A percentile compares a stretch with the other conserved stretches of the same genome.
phyloP scores from a whole-genome alignment of 2,888 invertebrate genomes.

The Sphaeridia pumilis region DNA sequence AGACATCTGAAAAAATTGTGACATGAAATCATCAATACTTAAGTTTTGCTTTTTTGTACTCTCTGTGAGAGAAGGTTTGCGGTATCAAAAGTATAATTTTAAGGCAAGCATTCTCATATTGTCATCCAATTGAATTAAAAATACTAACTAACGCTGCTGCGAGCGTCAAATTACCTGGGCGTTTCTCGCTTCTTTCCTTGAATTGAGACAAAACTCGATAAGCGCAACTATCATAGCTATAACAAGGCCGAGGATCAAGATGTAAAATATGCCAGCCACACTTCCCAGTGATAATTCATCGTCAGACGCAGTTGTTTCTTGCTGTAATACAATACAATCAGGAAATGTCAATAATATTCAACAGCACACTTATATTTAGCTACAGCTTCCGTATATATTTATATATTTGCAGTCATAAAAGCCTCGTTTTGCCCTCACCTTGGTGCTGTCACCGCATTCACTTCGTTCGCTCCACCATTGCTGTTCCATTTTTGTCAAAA shows the following conservation, averaged over 20 bases:
- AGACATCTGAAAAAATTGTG: conserved; percentile 48
- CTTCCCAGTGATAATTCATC: conserved; percentile 86
- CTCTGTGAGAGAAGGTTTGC: no score
- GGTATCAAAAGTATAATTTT: background rate
- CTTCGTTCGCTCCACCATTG: conserved; percentile 91
- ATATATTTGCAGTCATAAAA: background rate
- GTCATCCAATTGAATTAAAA: background rate
- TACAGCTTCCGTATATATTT: no score
- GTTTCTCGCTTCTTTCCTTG: conserved; percentile 61
- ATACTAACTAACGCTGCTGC: conserved; percentile 2
- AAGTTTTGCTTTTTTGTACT: no score
- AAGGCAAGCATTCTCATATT: background rate
- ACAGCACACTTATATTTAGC: no score
- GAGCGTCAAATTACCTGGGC: conserved; percentile 50
- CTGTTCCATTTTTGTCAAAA: conserved; percentile 75
- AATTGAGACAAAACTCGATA: conserved; percentile 91
- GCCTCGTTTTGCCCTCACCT: conserved; percentile 33
- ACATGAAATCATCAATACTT: background rate
- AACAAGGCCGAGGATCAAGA: conserved; percentile 84
- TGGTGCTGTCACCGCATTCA: conserved; percentile 57
- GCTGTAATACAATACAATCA: conserved; percentile 17
- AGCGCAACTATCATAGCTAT: conserved; percentile 84
- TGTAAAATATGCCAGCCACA: conserved; percentile 98
- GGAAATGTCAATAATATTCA: no score
- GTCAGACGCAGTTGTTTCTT: conserved; percentile 41